Conservation (phyloP, 64 coral and sea anemone genomes). For the Actinia equina region DNA sequence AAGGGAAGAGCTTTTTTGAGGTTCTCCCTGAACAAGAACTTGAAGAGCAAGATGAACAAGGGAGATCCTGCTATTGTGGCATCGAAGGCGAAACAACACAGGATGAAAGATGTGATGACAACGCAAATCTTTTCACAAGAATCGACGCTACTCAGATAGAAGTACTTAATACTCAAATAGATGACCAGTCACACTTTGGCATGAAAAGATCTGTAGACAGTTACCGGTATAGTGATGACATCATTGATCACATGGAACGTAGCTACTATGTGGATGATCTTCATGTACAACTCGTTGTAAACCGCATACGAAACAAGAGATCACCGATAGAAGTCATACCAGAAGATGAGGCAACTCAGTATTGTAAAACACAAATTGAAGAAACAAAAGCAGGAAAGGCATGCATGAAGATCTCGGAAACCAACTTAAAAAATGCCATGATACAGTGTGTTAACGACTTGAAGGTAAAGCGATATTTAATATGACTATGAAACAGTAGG, state of each 20-base stretch:
- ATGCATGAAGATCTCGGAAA: not conserved
- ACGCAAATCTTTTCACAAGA: too few relatives aligned
- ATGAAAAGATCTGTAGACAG: too few relatives aligned
- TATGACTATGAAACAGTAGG: too few relatives aligned
- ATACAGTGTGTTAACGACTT: slow-evolving; percentile 6
- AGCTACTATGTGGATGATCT: not conserved
- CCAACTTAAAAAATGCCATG: not conserved
- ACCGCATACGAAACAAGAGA: not conserved
- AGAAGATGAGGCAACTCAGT: slow-evolving; percentile 19
- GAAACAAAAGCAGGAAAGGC: slow-evolving; percentile 8
- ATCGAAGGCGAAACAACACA: too few relatives aligned
- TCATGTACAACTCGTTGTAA: not conserved
- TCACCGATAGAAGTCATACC: not conserved
- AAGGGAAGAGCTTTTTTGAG: too few relatives aligned
- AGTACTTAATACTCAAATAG: too few relatives aligned
- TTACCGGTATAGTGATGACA: slow-evolving; percentile 23
- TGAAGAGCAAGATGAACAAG: too few relatives aligned
- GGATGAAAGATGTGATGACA: too few relatives aligned
- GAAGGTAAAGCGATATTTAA: not conserved
- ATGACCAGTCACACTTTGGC: too few relatives aligned
- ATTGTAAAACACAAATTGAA: slow-evolving; percentile 13
- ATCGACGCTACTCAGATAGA: too few relatives aligned
- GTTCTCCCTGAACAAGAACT: too few relatives aligned
- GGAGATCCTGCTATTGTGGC: too few relatives aligned
- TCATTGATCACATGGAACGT: slow-evolving; percentile 24